Base-by-base conservation (phyloP, 2,797 vertebrate genomes). In the Lycodopsis pacificus region DNA sequence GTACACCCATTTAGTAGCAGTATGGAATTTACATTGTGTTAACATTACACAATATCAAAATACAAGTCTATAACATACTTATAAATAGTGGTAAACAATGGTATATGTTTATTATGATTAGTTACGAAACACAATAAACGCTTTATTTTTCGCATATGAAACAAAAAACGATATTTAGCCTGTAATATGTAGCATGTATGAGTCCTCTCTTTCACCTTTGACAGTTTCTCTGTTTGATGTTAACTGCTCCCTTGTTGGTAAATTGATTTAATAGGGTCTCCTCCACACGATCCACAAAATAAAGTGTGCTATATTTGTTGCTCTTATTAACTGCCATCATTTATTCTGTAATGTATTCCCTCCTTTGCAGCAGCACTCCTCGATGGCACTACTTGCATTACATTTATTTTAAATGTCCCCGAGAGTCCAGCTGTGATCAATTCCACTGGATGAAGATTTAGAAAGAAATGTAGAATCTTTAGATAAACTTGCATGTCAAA, bases 221-320 rank as follows among this genome's bases (percentile, higher is more conserved):
- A 44, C 32, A 34, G 17, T 53, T n/a, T 64, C n/a, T 66, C 36
- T 36, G 5, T 32, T 49, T 44, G 13, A 58, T 67, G 67, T 12
- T 44, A 69, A 76, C 30, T 34, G 54, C 42, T 77, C 19, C 20
- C n/a, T 25, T 54, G 73, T 64, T 66, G 54, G 71, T 42, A 62
- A 46, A 25, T 30, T 15, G 32, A 14, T 56, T 68, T 34, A 71
- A 53, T 61, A 15, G 19, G 5, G 27, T 27, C 27, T 27, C 27
- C 30, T 32, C 59, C 42, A 48, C 20, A 36, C 36, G 13, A 38
- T 51, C 10, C 2, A 49, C 44, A 51, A 7, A 32, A 15, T 36
- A 3, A 30, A 32, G 22, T 51, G 46, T 14, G 49, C 25, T 2
- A 5, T 38, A 61, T 20, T 20, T 20, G 3, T 40, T 53, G 22